Base-by-base conservation (phyloP, 2,797 vertebrate species). In the Sebastes iracundus region DNA sequence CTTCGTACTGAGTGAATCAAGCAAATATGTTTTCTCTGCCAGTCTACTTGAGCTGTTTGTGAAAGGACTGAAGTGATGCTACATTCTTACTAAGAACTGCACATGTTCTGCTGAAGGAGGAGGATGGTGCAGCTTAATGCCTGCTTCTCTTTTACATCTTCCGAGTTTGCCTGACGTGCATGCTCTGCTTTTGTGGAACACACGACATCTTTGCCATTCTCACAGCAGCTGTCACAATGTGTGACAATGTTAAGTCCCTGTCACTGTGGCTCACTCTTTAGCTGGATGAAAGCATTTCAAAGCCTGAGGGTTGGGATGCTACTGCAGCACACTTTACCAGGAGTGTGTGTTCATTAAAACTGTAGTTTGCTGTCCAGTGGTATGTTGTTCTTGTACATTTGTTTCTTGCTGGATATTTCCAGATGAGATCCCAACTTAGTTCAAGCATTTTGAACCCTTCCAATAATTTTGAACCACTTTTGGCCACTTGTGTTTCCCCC, bases 1-100 rank as follows among this genome's bases (percentile, higher is more conserved):
- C 20, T 61, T 69, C 6, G 3, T 28, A 8, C 59, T 32, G 12
- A 67, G 5, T 23, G 7, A 74, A 6, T 59, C 4, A 25, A 16
- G 8, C 38, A 7, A 42, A 42, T 42, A 0, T 6, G 38, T 82
- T 3, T 60, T 83, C 6, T 63, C 14, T 59, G 22, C 13, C 49
- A 42, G 55, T 75, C 14, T 6, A 11, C 35, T 9, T 78, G 14
- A 75, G 30, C 30, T 32, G 22, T 66, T 30, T 74, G 42, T 49
- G 30, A 72, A 72, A 70, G 13, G 14, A 64, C 33, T 72, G 35
- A 71, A 75, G 20, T 27, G 33, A 71, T 65, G 28, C 70, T 55
- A 2, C 32, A 64, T 65, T 63, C 70, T 61, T 49, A 42, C 66
- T 6, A n/a, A 68, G 20, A 49, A 22, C 25, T 5, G 46, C 12